Conservation (phyloP, 2,797 vertebrate genomes). For the Semotilus atromaculatus region DNA sequence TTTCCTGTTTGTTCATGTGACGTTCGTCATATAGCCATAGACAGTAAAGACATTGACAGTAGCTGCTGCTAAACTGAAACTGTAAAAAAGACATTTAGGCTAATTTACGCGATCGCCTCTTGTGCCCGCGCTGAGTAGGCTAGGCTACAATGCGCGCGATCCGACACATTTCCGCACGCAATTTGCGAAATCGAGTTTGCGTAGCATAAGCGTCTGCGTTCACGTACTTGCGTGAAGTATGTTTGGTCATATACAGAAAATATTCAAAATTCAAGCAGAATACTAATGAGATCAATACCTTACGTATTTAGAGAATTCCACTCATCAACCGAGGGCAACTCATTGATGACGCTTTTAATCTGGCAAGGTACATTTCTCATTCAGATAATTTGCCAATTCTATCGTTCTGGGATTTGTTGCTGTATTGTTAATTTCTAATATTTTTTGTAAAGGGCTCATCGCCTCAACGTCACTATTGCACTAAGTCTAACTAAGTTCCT, state of each 20-base stretch:
- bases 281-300: background rate
- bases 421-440: background rate
- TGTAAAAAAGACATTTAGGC: no score
- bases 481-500: slow-evolving; percentile 78
- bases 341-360: slow-evolving; percentile 79
- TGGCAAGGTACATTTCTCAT: slow-evolving; percentile 72
- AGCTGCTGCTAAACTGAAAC: no score
- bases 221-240: background rate
- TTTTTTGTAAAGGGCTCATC: slow-evolving; percentile 68
- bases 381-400: background rate
- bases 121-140: background rate
- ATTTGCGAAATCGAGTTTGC: background rate
- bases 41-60: no score
- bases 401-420: background rate
- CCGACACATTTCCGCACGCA: background rate
- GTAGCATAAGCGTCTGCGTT: background rate
- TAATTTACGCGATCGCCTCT: no score
- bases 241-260: background rate
- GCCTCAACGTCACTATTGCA: slow-evolving; percentile 72
- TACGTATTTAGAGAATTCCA: slow-evolving; percentile 72
- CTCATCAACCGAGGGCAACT: slow-evolving; percentile 78
- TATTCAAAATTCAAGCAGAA: background rate
- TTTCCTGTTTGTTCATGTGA: no score
- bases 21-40: no score
- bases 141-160: background rate